Evolutionary conservation across 30 jellyfish, hydroid and myxozoan genomes (phyloP).

Genomic region (Cassiopea andromeda): DNA sequence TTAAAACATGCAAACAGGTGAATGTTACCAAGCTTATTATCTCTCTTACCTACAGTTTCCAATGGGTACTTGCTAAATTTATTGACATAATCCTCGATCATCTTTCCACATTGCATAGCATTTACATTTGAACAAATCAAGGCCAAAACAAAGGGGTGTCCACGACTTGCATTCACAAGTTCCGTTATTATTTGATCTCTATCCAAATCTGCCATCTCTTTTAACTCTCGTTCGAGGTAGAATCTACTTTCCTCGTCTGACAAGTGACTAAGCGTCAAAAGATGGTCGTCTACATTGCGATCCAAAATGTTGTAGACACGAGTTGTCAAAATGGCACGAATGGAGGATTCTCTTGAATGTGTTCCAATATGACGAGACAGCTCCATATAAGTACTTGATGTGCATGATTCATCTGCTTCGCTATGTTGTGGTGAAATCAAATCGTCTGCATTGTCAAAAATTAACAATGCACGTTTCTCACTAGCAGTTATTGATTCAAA

Average conservation of each 20-base stretch:
- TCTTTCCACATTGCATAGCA: background rate
- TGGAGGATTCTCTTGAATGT: background rate
- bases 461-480: conserved; percentile 4
- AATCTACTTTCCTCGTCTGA: background rate
- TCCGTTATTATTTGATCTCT: background rate
- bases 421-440: background rate
- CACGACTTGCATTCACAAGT: background rate
- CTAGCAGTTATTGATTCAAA: conserved; percentile 8
- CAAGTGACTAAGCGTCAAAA: background rate
- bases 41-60: background rate
- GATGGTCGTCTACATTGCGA: background rate
- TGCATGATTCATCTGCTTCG: background rate
- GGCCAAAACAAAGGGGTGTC: conserved; percentile 9
- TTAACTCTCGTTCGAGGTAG: background rate
- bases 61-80: background rate
- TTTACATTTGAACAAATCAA: background rate
- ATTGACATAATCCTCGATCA: conserved; percentile 1
- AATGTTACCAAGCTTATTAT: too few species aligned
- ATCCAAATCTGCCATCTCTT: background rate
- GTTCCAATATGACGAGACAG: background rate
- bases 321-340: conserved; percentile 21
- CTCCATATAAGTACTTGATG: background rate
- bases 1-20: background rate
- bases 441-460: conserved; percentile 36
- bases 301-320: background rate